phyloP scores from a whole-genome alignment of 2,888 invertebrate species.

The Temnothorax ravouxi region DNA sequence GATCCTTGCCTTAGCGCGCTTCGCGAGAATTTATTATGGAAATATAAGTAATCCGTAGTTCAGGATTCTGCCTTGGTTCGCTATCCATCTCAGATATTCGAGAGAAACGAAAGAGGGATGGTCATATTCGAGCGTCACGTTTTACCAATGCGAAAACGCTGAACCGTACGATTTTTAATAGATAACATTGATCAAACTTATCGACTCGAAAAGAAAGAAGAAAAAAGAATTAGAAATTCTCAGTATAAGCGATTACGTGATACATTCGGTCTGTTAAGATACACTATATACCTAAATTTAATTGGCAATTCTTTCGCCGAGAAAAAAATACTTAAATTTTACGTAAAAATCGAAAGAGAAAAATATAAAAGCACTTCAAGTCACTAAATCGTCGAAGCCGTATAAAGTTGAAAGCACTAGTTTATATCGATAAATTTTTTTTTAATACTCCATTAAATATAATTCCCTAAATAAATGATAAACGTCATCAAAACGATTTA shows the following conservation, averaged over 20 bases:
- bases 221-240: neutral
- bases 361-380: neutral
- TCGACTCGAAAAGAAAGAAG: neutral
- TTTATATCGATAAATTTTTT: neutral
- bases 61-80: slow-evolving; percentile 69
- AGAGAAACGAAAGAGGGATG: slow-evolving; percentile 67
- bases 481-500: neutral
- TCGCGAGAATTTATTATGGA: slow-evolving; percentile 68
- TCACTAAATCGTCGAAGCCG: neutral
- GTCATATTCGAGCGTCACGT: slow-evolving; percentile 61
- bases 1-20: slow-evolving; percentile 60
- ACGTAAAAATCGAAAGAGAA: neutral
- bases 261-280: neutral
- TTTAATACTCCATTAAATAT: neutral
- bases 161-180: slow-evolving; percentile 44
- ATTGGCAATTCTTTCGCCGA: neutral
- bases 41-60: slow-evolving; percentile 68
- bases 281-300: neutral
- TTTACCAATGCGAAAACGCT: slow-evolving; percentile 30
- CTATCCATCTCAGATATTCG: slow-evolving; percentile 60
- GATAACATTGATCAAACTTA: slow-evolving; percentile 21
- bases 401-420: neutral
- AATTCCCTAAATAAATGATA: neutral
- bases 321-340: neutral
- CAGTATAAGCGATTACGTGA: neutral